phyloP scores from a whole-genome alignment of 1,140 invertebrate species.

The Atta cephalotes region DNA sequence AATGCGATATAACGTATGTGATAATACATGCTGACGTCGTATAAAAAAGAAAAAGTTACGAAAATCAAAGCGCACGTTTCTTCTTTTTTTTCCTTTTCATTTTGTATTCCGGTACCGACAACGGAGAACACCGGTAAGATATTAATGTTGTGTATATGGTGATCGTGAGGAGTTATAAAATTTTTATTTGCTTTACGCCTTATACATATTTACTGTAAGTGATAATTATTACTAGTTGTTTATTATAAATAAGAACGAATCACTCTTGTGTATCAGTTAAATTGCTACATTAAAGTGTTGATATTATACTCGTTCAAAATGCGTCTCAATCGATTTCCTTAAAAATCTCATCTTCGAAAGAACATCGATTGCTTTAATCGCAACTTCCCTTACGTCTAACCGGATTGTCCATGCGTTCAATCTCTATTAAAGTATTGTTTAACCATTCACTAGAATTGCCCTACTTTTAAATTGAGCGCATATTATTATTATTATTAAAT shows the following conservation, averaged over 20 bases:
- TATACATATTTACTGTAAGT: conserved; percentile 81
- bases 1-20: conserved; percentile 44
- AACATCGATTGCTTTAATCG: background rate
- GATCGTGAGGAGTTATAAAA: conserved; percentile 75
- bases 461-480: background rate
- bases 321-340: conserved; percentile 48
- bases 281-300: conserved; percentile 85
- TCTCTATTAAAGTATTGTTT: too few relatives aligned
- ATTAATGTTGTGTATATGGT: conserved; percentile 75
- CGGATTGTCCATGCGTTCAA: conserved; percentile 15
- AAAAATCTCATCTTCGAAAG: background rate
- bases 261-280: conserved; percentile 82
- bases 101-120: conserved; percentile 68
- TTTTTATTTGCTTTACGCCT: conserved; percentile 81
- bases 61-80: conserved; percentile 73
- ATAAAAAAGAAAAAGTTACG: conserved; percentile 65
- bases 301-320: conserved; percentile 82
- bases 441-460: background rate
- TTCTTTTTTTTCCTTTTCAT: conserved; percentile 60
- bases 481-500: background rate
- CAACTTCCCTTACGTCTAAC: conserved; percentile 17
- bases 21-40: conserved; percentile 65
- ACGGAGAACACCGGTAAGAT: conserved; percentile 67
- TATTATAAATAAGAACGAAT: conserved; percentile 82
- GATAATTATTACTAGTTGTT: conserved; percentile 82